Evolutionary conservation across 2,888 invertebrate species (phyloP), one percentile per base, ranked within the genome.

Genomic region (Blomia tropicalis): DNA sequence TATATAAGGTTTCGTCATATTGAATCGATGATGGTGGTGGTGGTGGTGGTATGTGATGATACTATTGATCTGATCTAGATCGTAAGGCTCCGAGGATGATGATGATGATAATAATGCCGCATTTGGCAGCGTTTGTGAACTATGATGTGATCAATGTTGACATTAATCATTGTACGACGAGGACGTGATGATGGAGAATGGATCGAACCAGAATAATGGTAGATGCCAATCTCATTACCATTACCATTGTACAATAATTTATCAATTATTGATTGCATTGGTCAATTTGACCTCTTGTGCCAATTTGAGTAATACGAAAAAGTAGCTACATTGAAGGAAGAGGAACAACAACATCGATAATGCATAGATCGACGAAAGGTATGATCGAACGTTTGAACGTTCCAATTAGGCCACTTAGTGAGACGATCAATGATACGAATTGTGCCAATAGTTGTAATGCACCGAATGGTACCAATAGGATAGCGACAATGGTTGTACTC

Each of bases 391-490:
- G 56, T 31, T 22, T 31, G 3, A 56, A 27, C n/a, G 56, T 56
- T 27, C 56, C 56, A 22, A 56, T n/a, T 19, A 56, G 56, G 56
- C 56, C 56, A 36, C 56, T 56, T 36, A 56, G 30, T 47, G 56
- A 56, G 3, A 56, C 27, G 3, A 56, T 36, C 29, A 56, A 25
- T 25, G 56, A 56, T n/a, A 56, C 11, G 14, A 56, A 36, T 25
- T 56, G 56, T 31, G 30, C 56, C 2, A 56, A 25, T 25, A 56
- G 23, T 25, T 56, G 56, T 36, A 56, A 36, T 25, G 56, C 11
- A 19, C 29, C 56, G 3, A 56, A 29, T n/a, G 56, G 56, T 2
- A 56, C 56, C 11, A 56, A 36, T 19, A 56, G 22, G 25, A 56
- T 56, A 2, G 56, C 56, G 29, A 56, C 7, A 2, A 56, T 56